Evolutionary conservation across 92 coral and sea anemone species (phyloP), one percentile per base, ranked within the genome.

Genomic region (Phymanthus crucifer): DNA sequence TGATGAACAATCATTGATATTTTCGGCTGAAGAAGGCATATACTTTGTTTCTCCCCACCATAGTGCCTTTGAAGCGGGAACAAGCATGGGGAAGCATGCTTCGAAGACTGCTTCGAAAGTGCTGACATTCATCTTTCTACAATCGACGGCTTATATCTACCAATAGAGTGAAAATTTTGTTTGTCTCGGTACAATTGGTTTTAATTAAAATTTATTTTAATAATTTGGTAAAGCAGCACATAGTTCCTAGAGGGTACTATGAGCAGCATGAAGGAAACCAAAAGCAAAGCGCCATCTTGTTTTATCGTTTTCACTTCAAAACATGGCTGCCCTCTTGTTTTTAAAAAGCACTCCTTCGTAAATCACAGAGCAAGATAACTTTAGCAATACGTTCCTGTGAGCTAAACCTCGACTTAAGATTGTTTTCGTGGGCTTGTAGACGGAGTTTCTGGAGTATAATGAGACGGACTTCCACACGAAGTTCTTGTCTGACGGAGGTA

Each of bases 401-500:
- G 4, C 18, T 16, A 45, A 4, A 17, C 48, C 48, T 5, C 12
- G 1, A 43, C 13, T n/a, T 10, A 1, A 19, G 33, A 26, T 12
- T 7, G 7, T 1, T 24, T 24, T 61, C 21, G 18, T 9, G 34
- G 68, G 68, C 3, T 12, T 23, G 16, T 29, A 27, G 35, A 61
- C 35, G 34, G 16, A 61, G 10, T 23, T 61, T 61, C 68, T 12
- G 29, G 29, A 26, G 34, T 3, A 24, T 1, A 61, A 27, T 10
- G 29, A 27, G 10, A 7, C 5, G 17, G 29, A 17, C 68, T 8
- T 61, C 29, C 29, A 61, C 68, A 61, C 34, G 68, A 61, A 61
- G 68, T 61, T 61, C 68, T 61, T 61, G 14, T 61, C 68, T 4
- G 6, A 27, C 13, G 68, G 34, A 61, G 68, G 68, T 61, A 61